phyloP scores from a whole-genome alignment of 2,797 vertebrate species.

The Silurus lanzhouensis region DNA sequence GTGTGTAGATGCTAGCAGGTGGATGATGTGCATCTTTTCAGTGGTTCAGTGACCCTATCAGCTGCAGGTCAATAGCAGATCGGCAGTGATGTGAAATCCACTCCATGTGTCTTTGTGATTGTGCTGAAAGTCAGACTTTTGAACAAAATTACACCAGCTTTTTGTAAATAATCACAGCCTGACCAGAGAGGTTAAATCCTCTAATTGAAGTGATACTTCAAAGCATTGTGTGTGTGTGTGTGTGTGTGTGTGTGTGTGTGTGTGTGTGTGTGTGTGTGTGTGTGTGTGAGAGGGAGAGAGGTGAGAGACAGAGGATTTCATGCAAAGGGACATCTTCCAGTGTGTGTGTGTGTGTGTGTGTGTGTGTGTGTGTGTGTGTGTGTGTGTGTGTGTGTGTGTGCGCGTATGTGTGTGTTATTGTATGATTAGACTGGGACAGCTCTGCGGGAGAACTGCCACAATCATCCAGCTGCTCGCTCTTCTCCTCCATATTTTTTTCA shows the following conservation, averaged over 20 bases:
- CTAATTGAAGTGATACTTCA: constrained; percentile 99
- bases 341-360: constrained; percentile 33
- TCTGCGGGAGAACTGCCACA: constrained; percentile 79
- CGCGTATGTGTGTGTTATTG: not conserved
- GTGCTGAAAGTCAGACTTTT: constrained; percentile 85
- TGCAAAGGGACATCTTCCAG: constrained; percentile 57
- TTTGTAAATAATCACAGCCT: constrained; percentile 98
- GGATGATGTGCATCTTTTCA: constrained; percentile 73
- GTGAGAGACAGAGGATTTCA: constrained; percentile 74
- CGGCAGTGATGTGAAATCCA: constrained; percentile 81
- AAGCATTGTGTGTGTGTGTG: constrained; percentile 73
- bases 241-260: not conserved
- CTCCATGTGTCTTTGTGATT: constrained; percentile 83
- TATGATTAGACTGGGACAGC: constrained; percentile 72
- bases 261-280: constrained; percentile 7
- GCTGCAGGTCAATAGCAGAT: constrained; percentile 84
- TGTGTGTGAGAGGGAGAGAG: constrained; percentile 52
- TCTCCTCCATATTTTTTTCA: constrained; percentile 67
- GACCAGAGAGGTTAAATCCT: constrained; percentile 97
- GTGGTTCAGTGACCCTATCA: constrained; percentile 84
- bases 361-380: constrained; percentile 27
- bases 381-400: constrained; percentile 30
- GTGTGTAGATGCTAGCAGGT: constrained; percentile 59
- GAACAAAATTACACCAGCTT: constrained; percentile 91
- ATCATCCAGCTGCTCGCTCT: constrained; percentile 83